Evolutionary conservation across 2,888 invertebrate species (phyloP).

Genomic region (Holacanthella duospinosa): DNA sequence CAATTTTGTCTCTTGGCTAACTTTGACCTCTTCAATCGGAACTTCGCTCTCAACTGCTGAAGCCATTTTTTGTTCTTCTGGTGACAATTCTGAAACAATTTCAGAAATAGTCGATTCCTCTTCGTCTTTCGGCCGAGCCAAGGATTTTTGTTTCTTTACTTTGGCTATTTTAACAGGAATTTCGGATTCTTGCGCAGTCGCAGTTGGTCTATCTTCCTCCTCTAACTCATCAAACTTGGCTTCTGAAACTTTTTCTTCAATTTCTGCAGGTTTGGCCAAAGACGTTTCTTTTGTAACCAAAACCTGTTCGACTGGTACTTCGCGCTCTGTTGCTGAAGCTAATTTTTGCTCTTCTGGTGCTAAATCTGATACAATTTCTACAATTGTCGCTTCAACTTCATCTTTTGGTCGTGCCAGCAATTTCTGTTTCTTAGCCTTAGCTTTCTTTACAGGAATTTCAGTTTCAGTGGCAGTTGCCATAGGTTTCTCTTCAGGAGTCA

Average conservation of each 20-base stretch:
- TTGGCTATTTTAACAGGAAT: conserved; percentile 6
- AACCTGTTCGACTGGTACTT: conserved; percentile 10
- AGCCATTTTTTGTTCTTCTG: not conserved
- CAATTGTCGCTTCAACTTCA: conserved; percentile 35
- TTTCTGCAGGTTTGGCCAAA: conserved; percentile 10
- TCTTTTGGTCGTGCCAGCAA: conserved; percentile 2
- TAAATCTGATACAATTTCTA: conserved; percentile 39
- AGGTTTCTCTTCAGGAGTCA: conserved; percentile 7
- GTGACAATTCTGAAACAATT: conserved; percentile 5
- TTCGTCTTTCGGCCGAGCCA: not conserved
- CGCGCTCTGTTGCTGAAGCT: conserved; percentile 7
- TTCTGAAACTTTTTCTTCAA: conserved; percentile 11
- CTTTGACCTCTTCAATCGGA: conserved; percentile 12
- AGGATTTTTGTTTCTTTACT: conserved; percentile 3
- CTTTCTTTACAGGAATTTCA: conserved; percentile 14
- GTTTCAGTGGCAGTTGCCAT: conserved; percentile 11
- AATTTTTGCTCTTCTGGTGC: conserved; percentile 5
- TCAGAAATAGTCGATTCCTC: not conserved
- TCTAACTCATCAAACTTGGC: not conserved
- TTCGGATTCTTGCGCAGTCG: not conserved
- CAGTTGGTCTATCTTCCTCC: not conserved
- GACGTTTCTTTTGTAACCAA: conserved; percentile 4
- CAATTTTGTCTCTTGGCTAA: not conserved
- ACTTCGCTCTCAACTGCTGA: conserved; percentile 9
- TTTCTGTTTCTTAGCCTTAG: conserved; percentile 10